Percentiles rank a stretch among this genome's conserved stretches.
Evolutionary conservation across 2,888 invertebrate genomes (phyloP).

Genomic region (Xestia sexstrigata): DNA sequence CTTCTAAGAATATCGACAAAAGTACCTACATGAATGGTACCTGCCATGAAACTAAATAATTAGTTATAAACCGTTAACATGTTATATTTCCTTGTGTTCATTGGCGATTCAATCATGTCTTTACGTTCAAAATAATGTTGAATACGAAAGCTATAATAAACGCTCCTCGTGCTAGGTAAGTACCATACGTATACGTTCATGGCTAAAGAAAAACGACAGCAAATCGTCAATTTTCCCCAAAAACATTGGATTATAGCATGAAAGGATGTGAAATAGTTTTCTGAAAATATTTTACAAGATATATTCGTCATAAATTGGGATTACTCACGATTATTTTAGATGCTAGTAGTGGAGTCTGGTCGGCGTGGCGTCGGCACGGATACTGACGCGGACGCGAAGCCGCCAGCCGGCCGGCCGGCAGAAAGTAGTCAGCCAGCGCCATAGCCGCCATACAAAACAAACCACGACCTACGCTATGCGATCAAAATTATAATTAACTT

Average conservation of each 20-base stretch:
- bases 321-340: conserved; percentile 35
- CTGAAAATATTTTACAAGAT: not conserved
- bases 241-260: not conserved
- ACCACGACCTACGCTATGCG: conserved; percentile 23
- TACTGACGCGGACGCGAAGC: conserved; percentile 15
- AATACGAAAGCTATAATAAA: conserved; percentile 24
- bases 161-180: no score
- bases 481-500: conserved; percentile 18
- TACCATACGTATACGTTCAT: no score
- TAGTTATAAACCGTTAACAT: not conserved
- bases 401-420: conserved; percentile 56
- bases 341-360: not conserved
- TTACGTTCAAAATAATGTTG: conserved; percentile 9
- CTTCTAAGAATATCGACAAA: not conserved
- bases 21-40: not conserved
- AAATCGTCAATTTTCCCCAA: not conserved
- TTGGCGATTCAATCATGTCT: conserved; percentile 3
- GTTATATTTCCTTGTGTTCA: not conserved
- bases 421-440: conserved; percentile 2
- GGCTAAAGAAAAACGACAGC: not conserved
- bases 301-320: not conserved
- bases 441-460: conserved; percentile 22
- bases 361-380: conserved; percentile 26
- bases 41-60: not conserved
- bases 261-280: not conserved